Conservation (phyloP, 2,797 vertebrate species). For the Coreius guichenoti region DNA sequence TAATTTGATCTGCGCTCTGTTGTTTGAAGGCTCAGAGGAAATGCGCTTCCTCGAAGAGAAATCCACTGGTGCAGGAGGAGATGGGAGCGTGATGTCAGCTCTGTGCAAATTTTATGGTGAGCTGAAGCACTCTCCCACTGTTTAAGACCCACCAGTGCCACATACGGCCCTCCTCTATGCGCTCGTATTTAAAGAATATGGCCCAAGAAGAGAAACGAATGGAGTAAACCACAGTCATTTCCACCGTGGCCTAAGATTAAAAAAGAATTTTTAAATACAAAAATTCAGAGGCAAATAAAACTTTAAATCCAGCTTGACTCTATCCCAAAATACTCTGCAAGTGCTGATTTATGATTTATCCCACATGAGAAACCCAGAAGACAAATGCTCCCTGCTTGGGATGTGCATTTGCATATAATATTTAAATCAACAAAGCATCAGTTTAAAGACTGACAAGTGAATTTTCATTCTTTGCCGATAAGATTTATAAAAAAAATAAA, state of each 20-base stretch:
- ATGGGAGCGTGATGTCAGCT: constrained; percentile 36
- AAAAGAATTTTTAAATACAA: neutral
- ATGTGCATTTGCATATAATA: constrained; percentile 20
- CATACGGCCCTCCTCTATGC: neutral
- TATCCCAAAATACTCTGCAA: constrained; percentile 5
- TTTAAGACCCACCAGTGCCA: constrained; percentile 4
- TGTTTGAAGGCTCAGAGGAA: constrained; percentile 47
- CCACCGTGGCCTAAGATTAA: neutral
- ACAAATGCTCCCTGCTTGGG: constrained; percentile 25
- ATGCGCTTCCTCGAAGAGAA: constrained; percentile 36
- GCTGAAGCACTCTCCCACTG: constrained; percentile 31
- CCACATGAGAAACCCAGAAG: constrained; percentile 21
- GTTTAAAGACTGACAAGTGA: neutral
- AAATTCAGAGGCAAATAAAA: constrained; percentile 13
- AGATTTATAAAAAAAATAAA: too few relatives aligned
- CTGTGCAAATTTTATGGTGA: constrained; percentile 48
- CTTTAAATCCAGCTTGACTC: constrained; percentile 31
- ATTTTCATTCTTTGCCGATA: neutral
- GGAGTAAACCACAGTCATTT: constrained; percentile 12
- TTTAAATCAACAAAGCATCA: constrained; percentile 20
- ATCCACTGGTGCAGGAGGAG: constrained; percentile 43
- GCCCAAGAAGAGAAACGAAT: neutral
- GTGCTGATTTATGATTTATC: constrained; percentile 35
- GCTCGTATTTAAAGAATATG: neutral
- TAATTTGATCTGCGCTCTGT: constrained; percentile 23